A percentile compares a stretch with the other conserved stretches of the same genome.
phyloP scores from a whole-genome alignment of 2,888 invertebrate genomes.

The Dolichopus griseipennis region DNA sequence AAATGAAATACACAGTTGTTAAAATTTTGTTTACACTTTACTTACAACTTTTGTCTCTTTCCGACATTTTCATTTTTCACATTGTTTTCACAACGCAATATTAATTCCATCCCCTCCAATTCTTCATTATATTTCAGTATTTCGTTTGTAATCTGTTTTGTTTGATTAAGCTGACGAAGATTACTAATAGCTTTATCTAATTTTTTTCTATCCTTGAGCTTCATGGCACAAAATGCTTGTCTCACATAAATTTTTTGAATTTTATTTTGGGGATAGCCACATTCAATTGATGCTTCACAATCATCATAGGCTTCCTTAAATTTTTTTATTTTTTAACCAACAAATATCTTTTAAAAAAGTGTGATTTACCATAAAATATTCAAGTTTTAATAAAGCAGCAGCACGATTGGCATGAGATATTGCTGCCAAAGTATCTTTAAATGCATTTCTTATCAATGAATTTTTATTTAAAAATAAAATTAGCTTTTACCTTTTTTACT shows the following conservation, averaged over 20 bases:
- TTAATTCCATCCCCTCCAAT: neutral
- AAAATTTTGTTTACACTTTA: neutral
- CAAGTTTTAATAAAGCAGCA: constrained; percentile 20
- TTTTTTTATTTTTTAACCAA: neutral
- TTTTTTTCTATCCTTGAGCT: constrained; percentile 9
- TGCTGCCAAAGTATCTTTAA: constrained; percentile 11
- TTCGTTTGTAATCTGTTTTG: neutral
- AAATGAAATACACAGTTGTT: constrained; percentile 12
- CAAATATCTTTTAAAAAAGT: too few species aligned
- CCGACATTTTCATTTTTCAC: neutral
- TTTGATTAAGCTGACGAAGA: constrained; percentile 2
- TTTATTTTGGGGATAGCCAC: constrained; percentile 18
- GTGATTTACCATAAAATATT: constrained; percentile 16
- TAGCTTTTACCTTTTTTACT: neutral
- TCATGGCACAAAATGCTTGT: constrained; percentile 17
- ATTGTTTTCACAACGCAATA: neutral
- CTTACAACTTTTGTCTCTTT: constrained; percentile 17
- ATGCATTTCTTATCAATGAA: constrained; percentile 9
- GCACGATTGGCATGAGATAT: constrained; percentile 25
- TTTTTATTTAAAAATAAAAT: too few species aligned
- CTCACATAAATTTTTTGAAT: constrained; percentile 15
- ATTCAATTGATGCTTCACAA: constrained; percentile 20
- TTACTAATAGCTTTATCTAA: constrained; percentile 13
- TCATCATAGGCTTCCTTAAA: constrained; percentile 22
- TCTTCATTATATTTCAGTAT: neutral